phyloP scores from a whole-genome alignment of 2,888 invertebrate species.

The Pollenia labialis region DNA sequence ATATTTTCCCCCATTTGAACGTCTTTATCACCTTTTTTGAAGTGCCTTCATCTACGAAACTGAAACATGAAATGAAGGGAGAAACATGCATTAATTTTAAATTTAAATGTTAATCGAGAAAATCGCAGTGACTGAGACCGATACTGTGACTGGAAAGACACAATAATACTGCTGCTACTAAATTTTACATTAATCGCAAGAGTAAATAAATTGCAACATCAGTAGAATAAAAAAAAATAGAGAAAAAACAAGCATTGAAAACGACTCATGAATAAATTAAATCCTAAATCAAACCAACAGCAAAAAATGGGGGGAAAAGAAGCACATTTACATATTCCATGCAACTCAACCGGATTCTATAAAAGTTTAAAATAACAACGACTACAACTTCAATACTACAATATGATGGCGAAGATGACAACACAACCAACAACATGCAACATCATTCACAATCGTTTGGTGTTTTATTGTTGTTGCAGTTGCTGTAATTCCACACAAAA shows the following conservation, averaged over 20 bases:
- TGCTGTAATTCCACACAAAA: slow-evolving; percentile 37
- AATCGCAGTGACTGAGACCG: slow-evolving; percentile 9
- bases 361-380: slow-evolving; percentile 27
- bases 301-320: neutral
- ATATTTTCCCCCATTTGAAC: neutral
- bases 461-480: neutral
- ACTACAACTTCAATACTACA: neutral
- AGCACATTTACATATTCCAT: slow-evolving; percentile 34
- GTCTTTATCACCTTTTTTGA: slow-evolving; percentile 1
- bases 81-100: slow-evolving; percentile 55
- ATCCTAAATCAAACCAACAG: slow-evolving; percentile 54
- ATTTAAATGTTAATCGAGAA: slow-evolving; percentile 54
- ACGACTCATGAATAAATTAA: slow-evolving; percentile 72
- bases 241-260: slow-evolving; percentile 42
- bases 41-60: slow-evolving; percentile 29
- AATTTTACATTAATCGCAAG: slow-evolving; percentile 62
- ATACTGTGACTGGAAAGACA: neutral
- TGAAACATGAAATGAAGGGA: neutral
- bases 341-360: slow-evolving; percentile 52
- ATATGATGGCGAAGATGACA: slow-evolving; percentile 42
- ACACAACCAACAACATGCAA: slow-evolving; percentile 51
- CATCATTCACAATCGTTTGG: slow-evolving; percentile 46
- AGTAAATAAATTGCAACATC: slow-evolving; percentile 60
- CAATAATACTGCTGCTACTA: slow-evolving; percentile 42
- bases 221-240: neutral